Percentiles rank a stretch among this genome's conserved stretches.
These are phyloP conservation scores for Garra rufa DNA, from an alignment of 2,113 vertebrate species.

Conservation along the genomic window DNA sequence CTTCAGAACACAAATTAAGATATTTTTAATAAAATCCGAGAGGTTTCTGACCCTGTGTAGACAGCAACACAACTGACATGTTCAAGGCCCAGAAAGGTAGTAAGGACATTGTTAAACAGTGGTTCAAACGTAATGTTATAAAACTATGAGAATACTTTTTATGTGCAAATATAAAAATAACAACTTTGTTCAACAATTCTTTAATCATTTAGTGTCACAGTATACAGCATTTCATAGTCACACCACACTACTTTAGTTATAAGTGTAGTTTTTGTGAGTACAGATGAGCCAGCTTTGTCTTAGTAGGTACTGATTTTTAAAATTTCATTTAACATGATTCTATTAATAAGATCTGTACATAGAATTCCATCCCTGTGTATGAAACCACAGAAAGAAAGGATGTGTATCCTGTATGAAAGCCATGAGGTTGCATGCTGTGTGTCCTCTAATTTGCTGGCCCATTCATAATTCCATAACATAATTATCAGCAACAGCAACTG, in stretches of 20 bases:
- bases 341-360: conserved; percentile 36
- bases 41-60: too few relatives aligned
- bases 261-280: not conserved
- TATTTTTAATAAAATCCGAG: too few relatives aligned
- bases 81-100: too few relatives aligned
- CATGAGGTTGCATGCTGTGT: not conserved
- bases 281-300: not conserved
- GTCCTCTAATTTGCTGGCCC: conserved; percentile 4
- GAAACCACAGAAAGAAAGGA: conserved; percentile 18
- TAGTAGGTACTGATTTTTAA: conserved; percentile 14
- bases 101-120: too few relatives aligned
- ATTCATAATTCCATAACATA: conserved; percentile 27
- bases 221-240: too few relatives aligned
- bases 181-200: too few relatives aligned
- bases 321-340: not conserved
- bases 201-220: too few relatives aligned
- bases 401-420: conserved; percentile 9
- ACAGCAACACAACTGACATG: too few relatives aligned
- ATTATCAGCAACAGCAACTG: conserved; percentile 7
- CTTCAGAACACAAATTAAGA: too few relatives aligned
- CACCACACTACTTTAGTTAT: not conserved
- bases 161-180: too few relatives aligned
- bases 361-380: conserved; percentile 14
- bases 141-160: too few relatives aligned
- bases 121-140: too few relatives aligned